Evolutionary conservation across 2,797 vertebrate species (phyloP).

Genomic region (Psittacula echo): DNA sequence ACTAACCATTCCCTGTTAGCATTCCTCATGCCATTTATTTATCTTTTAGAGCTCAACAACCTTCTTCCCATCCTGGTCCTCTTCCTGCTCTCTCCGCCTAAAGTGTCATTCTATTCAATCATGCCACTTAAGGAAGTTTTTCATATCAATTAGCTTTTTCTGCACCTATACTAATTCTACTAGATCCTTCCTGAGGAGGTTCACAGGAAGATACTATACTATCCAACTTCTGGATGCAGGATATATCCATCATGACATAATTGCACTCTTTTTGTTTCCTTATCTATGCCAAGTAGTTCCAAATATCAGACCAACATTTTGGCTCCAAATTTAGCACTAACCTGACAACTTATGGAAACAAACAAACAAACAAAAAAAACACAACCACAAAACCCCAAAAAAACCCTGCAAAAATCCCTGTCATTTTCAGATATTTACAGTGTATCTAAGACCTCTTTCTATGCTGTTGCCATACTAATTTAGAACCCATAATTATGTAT

Average conservation of each 20-base stretch:
- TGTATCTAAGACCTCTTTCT: not conserved
- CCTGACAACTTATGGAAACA: not conserved
- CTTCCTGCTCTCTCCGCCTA: not conserved
- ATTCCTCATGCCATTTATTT: rapidly evolving
- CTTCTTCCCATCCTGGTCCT: not conserved
- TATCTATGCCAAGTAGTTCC: not conserved
- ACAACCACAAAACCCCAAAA: not conserved
- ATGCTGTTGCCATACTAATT: not conserved
- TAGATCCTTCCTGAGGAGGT: not conserved
- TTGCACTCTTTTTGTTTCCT: not conserved
- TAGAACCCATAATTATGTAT: not conserved
- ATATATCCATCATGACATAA: not conserved
- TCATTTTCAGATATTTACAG: not conserved
- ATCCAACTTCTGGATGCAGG: not conserved
- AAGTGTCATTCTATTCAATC: not conserved
- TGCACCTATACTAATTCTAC: not conserved
- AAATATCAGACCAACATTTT: not conserved
- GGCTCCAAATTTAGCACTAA: not conserved
- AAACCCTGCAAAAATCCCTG: not conserved
- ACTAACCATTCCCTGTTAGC: not conserved
- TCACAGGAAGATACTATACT: not conserved
- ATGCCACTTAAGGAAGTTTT: not conserved
- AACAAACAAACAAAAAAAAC: not conserved
- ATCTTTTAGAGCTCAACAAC: not conserved
- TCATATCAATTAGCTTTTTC: not conserved